Percentiles rank a stretch among this genome's conserved stretches.
These are phyloP conservation scores for Salmo trutta DNA, from an alignment of 2,797 vertebrate genomes.

Conservation along the genomic window DNA sequence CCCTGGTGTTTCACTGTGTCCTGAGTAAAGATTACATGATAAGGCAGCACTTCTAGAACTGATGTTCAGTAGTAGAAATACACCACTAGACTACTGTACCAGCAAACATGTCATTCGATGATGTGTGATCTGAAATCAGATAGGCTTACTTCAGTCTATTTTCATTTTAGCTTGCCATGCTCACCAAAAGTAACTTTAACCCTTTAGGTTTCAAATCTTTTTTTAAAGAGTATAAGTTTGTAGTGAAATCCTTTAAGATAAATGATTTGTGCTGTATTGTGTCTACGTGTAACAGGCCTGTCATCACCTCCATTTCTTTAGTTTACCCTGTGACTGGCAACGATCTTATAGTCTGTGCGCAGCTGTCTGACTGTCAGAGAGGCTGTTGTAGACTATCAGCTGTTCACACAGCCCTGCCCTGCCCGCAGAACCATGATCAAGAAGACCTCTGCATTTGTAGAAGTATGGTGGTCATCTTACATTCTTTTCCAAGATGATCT, in stretches of 20 bases:
- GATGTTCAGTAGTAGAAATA: not conserved
- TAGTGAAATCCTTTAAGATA: not conserved
- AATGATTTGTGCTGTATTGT: not conserved
- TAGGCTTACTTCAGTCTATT: not conserved
- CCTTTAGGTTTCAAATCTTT: not conserved
- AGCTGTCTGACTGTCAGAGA: slow-evolving; percentile 56
- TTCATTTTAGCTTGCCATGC: not conserved
- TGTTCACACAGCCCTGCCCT: slow-evolving; percentile 48
- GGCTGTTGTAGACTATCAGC: slow-evolving; percentile 60
- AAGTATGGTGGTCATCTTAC: slow-evolving; percentile 28
- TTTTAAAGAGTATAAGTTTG: not conserved
- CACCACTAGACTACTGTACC: not conserved
- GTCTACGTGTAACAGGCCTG: not conserved
- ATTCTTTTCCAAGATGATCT: slow-evolving; percentile 60
- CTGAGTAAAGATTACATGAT: not conserved
- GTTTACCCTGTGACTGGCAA: slow-evolving; percentile 41
- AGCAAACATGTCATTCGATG: not conserved
- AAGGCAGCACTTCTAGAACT: not conserved
- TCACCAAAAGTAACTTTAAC: too few relatives aligned
- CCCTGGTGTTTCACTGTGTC: slow-evolving; percentile 4
- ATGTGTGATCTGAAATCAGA: not conserved
- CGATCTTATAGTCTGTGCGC: slow-evolving; percentile 36
- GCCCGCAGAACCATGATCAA: slow-evolving; percentile 40
- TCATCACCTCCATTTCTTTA: slow-evolving; percentile 26
- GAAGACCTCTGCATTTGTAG: slow-evolving; percentile 26